A percentile compares a stretch with the other conserved stretches of the same genome.
phyloP scores from a whole-genome alignment of 2,888 invertebrate genomes.

The Encarsia formosa region DNA sequence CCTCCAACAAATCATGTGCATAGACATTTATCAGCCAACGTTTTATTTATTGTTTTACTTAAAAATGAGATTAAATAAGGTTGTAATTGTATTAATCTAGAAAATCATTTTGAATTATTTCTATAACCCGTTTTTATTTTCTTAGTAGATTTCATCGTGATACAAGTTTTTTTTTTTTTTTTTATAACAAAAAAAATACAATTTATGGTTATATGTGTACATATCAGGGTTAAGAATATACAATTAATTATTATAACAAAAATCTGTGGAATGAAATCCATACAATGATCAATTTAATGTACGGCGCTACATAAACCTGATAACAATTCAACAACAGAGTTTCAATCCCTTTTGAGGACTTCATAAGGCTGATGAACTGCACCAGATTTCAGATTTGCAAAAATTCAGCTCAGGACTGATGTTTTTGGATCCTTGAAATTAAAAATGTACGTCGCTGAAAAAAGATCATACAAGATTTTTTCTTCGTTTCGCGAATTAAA shows the following conservation, averaged over 20 bases:
- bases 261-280: slow-evolving; percentile 24
- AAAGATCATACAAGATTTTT: slow-evolving; percentile 9
- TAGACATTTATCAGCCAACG: neutral
- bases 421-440: slow-evolving; percentile 11
- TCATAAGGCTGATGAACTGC: neutral
- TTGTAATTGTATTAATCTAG: neutral
- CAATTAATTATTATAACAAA: slow-evolving; percentile 20
- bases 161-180: slow-evolving; percentile 4
- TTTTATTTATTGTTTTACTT: neutral
- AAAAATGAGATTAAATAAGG: neutral
- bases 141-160: slow-evolving; percentile 18
- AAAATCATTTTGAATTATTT: neutral
- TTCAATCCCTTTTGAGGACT: neutral
- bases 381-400: neutral
- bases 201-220: neutral
- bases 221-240: slow-evolving; percentile 23
- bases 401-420: neutral
- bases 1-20: neutral
- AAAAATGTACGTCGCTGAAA: slow-evolving; percentile 14
- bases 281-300: slow-evolving; percentile 2
- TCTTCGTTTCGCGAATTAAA: neutral
- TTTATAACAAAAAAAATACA: slow-evolving; percentile 2
- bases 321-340: neutral
- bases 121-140: slow-evolving; percentile 26
- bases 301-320: neutral